Conservation (phyloP, 2,888 invertebrate genomes). For the Cotesia congregata region DNA sequence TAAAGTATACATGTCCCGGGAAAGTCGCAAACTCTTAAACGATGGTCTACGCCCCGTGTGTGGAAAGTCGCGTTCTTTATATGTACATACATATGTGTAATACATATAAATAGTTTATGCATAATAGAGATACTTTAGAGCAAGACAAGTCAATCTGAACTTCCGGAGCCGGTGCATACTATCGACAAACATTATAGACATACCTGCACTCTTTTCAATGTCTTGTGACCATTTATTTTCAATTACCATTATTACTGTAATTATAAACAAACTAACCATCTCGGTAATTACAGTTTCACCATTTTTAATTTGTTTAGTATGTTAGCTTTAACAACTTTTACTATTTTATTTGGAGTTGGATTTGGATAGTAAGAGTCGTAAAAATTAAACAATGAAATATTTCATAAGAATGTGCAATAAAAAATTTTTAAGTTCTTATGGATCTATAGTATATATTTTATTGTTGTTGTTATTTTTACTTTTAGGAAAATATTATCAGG, state of each 20-base stretch:
- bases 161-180: conserved; percentile 29
- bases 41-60: conserved; percentile 1
- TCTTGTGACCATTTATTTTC: neutral
- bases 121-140: conserved; percentile 44
- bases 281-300: neutral
- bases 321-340: neutral
- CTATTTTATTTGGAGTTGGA: conserved; percentile 4
- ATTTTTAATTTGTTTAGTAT: neutral
- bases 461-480: neutral
- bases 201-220: neutral
- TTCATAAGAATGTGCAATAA: conserved; percentile 9
- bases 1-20: conserved; percentile 22
- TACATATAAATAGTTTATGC: conserved; percentile 27
- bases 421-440: conserved; percentile 1
- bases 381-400: neutral
- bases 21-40: neutral
- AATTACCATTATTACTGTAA: neutral
- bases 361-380: neutral
- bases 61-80: conserved; percentile 43
- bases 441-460: neutral
- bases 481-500: conserved; percentile 15
- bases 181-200: neutral
- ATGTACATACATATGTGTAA: conserved; percentile 22
- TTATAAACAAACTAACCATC: neutral
- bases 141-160: conserved; percentile 38